Evolutionary conservation across 1,140 invertebrate genomes (phyloP), one percentile per base, ranked within the genome.

Genomic region (Zaprionus lachaisei): DNA sequence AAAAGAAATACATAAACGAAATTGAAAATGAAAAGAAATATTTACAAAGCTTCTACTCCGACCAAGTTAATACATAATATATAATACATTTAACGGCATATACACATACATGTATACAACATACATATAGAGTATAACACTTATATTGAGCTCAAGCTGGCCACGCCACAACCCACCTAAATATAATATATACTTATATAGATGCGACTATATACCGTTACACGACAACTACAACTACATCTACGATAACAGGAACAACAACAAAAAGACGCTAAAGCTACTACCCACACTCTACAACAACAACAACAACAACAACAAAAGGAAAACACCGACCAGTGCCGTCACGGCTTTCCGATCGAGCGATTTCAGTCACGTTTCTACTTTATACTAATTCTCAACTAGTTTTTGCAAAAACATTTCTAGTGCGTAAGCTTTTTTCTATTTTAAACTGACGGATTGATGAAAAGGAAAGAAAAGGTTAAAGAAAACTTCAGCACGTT

Each of bases 161-260:
- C 84, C 81, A 87, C 78, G 84, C 84, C 84, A 77, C 83, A 83
- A 84, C 84, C 84, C 84, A 87, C 84, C 84, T 89, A 87, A 80
- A 83, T 79, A 83, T 75, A 74, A 61, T 71, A 81, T 70, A 77
- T 80, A 70, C 70, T 60, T 82, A 71, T 76, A 76, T 81, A 70
- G 44, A 74, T 69, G 60, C 60, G 67, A 74, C 71, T 73, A 55
- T 75, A 70, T 58, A 71, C 67, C 67, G 60, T 54, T 71, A 44
- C 47, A 22, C 47, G 20, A 51, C 11, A 22, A 51, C 47, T 51
- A 20, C 9, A 60, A 56, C 44, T 62, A 69, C 44, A 80, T 80
- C 47, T 20, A 51, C 47, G 67, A 55, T 22, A 38, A 57, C 41
- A 68, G 14, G 4, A 60, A 49, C 38, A 63, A 26, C 11, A 67